Evolutionary conservation across 2,113 vertebrate genomes (phyloP).

Genomic region (Rhinogobius similis): DNA sequence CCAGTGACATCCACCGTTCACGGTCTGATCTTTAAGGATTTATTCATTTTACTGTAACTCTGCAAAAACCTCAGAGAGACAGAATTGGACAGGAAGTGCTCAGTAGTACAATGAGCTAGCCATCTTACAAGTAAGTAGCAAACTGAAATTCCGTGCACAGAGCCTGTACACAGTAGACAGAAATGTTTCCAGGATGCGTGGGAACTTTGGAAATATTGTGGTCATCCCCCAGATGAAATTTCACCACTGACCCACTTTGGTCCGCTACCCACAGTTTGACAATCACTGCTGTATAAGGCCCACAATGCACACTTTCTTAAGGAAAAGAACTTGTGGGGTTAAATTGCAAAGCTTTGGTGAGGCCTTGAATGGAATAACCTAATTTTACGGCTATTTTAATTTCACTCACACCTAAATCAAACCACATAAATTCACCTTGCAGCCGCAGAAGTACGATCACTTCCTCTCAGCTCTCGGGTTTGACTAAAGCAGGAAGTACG

Average conservation of each 20-base stretch:
- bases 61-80: too few species aligned
- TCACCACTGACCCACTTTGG: neutral
- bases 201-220: neutral
- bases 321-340: neutral
- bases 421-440: constrained; percentile 11
- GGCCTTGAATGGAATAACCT: neutral
- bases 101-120: too few species aligned
- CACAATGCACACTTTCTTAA: neutral
- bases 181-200: neutral
- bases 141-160: too few species aligned
- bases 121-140: too few species aligned
- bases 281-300: too few species aligned
- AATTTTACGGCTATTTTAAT: neutral
- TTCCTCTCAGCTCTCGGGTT: constrained; percentile 43
- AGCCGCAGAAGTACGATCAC: constrained; percentile 27
- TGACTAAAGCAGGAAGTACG: constrained; percentile 54
- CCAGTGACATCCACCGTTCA: too few species aligned
- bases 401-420: constrained; percentile 12
- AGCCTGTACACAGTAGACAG: too few species aligned
- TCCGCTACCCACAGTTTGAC: too few species aligned
- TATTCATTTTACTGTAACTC: too few species aligned
- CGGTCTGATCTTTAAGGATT: too few species aligned
- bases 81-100: too few species aligned
- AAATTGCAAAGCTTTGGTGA: neutral
- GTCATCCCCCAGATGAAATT: neutral